Evolutionary conservation across 2,113 vertebrate species (phyloP), one percentile per base, ranked within the genome.

Genomic region (Gadus chalcogrammus): DNA sequence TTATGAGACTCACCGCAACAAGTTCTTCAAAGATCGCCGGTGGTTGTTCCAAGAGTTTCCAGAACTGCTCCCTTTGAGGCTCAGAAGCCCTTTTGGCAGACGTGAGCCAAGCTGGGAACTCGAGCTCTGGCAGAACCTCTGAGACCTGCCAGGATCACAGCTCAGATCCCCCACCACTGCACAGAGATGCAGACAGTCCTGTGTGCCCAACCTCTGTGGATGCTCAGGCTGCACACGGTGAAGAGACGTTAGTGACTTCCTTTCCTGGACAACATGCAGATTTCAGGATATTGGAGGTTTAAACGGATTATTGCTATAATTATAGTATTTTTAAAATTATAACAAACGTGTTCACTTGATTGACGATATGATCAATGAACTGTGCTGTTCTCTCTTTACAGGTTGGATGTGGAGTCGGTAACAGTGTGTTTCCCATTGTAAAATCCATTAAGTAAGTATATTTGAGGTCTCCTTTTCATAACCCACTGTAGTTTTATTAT

Each of bases 1-100:
- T 93, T 98, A 97, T 76, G 91, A 91, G 82, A 89, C 64, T 56
- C 95, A 98, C 80, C 94, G 93, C 81, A 88, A 90, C 87, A 96
- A 95, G 71, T 97, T 98, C 89, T 98, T 98, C 87, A 97, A 95
- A 90, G 92, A 97, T 90, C 94, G 95, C n/a, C 94, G 90, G 67
- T 98, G 96, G 96, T 89, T 98, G 52, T 93, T 96, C 83, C 85
- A 91, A 68, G 96, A 98, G 79, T 98, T 98, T 80, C 95, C 96
- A 78, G 96, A 98, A 88, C 92, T 98, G 80, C 92, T 95, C 81
- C 85, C 91, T 48, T 71, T 71, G 5, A 61, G 59, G 38, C 59
- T 62, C 65, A 69, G 74, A 60, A 66, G 6, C 38, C 61, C 55
- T 35, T 35, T 61, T 3, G 18, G 71, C 66, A 70, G 69, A 67